Evolutionary conservation across 1,140 invertebrate species (phyloP), one percentile per base, ranked within the genome.

Genomic region (Wiebesia pumilae): DNA sequence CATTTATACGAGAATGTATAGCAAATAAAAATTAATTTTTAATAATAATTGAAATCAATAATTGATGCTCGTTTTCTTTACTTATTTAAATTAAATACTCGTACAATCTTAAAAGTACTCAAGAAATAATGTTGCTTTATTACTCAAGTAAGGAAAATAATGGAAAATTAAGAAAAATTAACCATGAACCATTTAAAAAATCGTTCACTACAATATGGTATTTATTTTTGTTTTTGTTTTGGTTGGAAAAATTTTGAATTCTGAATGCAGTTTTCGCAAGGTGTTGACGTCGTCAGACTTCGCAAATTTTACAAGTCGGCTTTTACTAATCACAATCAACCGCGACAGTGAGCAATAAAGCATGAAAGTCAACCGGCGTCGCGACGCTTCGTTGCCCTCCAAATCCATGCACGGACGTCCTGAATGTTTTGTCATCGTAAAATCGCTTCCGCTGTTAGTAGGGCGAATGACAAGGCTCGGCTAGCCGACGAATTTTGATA

Each of bases 401-500:
- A 65, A 65, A 65, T 30, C 27, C 62, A 9, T 3, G n/a, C 27
- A 0, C 27, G 14, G 21, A 12, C 62, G 62, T 65, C 54, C 6
- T 62, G 7, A 6, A 62, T 21, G 54, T 81, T 81, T 43, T 62
- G 43, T 81, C 80, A 71, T 82, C 40, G 62, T 69, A 82, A 82
- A 82, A 82, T 82, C 65, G 80, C 58, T 82, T 71, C 65, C 80
- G 38, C 33, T 10, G 80, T 16, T 82, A 33, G 21, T 33, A 65
- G n/a, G 10, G 79, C 58, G 62, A 82, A 69, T 47, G 65, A 51
- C 80, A 33, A 79, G 27, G 38, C 14, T 19, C 38, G 65, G 16
- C 62, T 30, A 21, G 33, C 65, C 65, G 65, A 82, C 51, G 65
- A 71, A 82, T 82, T 82, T 69, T 51, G 43, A 71, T 82, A 82